A percentile compares a stretch with the other conserved stretches of the same genome.
Evolutionary conservation across 2,888 invertebrate species (phyloP).

Genomic region (Dolomedes plantarius): DNA sequence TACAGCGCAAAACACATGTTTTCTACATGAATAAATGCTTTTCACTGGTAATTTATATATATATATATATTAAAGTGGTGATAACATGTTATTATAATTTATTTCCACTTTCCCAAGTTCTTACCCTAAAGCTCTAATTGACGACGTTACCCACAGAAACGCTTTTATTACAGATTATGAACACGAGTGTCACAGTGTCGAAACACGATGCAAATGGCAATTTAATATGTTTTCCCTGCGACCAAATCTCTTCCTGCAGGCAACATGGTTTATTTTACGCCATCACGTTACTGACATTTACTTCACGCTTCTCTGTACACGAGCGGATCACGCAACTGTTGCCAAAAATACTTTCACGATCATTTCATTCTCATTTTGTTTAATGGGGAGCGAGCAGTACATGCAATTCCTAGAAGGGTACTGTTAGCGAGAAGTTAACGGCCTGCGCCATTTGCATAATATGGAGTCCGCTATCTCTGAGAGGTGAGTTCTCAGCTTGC

Average conservation of each 20-base stretch:
- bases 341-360: neutral
- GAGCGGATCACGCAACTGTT: neutral
- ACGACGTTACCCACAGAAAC: no score
- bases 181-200: no score
- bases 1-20: no score
- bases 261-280: neutral
- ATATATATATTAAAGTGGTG: no score
- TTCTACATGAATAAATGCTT: no score
- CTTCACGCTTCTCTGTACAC: neutral
- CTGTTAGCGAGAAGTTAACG: neutral
- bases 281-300: neutral
- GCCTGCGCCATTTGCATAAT: neutral
- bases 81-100: no score
- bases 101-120: no score
- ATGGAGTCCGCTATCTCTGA: constrained; percentile 27
- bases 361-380: neutral
- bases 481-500: constrained; percentile 58
- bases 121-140: no score
- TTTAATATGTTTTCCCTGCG: neutral
- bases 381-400: neutral
- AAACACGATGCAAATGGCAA: neutral
- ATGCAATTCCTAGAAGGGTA: neutral
- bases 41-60: no score
- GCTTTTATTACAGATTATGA: no score
- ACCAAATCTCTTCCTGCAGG: neutral